Evolutionary conservation across 2,797 vertebrate species (phyloP).

Genomic region (Pempheris klunzingeri): DNA sequence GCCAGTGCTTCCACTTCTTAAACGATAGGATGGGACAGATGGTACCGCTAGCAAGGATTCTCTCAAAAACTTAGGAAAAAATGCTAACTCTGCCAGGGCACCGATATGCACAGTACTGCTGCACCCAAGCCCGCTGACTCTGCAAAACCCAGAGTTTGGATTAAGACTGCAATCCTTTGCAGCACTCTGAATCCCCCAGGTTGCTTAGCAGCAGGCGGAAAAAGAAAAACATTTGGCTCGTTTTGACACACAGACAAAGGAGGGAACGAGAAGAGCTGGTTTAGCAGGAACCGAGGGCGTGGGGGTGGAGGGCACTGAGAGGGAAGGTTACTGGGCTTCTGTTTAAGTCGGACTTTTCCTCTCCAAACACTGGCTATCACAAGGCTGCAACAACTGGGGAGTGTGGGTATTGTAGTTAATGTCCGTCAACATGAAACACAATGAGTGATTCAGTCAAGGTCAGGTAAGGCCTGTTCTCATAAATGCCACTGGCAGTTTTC

Average conservation of each 20-base stretch:
- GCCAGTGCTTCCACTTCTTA: conserved; percentile 2
- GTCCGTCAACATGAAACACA: not conserved
- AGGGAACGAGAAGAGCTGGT: conserved; percentile 67
- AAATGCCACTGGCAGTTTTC: not conserved
- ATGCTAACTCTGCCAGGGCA: conserved; percentile 32
- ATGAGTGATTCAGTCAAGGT: not conserved
- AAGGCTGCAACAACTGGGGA: conserved; percentile 25
- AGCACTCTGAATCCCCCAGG: conserved; percentile 61
- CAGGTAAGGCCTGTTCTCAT: not conserved
- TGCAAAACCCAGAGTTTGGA: conserved; percentile 68
- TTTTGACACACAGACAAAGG: conserved; percentile 71
- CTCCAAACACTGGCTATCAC: conserved; percentile 46
- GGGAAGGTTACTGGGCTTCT: conserved; percentile 40
- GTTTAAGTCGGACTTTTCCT: conserved; percentile 48
- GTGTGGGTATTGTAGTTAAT: conserved; percentile 27
- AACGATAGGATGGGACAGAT: conserved; percentile 44
- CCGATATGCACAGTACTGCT: conserved; percentile 36
- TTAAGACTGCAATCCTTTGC: conserved; percentile 69
- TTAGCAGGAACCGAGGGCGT: conserved; percentile 59
- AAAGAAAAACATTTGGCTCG: conserved; percentile 66
- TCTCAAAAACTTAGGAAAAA: conserved; percentile 28
- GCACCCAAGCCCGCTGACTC: conserved; percentile 71
- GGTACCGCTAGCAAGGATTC: conserved; percentile 30
- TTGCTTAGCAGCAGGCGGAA: conserved; percentile 74
- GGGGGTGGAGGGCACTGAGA: conserved; percentile 15